Evolutionary conservation across 2,888 invertebrate species (phyloP), one percentile per base, ranked within the genome.

Genomic region (Nephrocerus scutellatus): DNA sequence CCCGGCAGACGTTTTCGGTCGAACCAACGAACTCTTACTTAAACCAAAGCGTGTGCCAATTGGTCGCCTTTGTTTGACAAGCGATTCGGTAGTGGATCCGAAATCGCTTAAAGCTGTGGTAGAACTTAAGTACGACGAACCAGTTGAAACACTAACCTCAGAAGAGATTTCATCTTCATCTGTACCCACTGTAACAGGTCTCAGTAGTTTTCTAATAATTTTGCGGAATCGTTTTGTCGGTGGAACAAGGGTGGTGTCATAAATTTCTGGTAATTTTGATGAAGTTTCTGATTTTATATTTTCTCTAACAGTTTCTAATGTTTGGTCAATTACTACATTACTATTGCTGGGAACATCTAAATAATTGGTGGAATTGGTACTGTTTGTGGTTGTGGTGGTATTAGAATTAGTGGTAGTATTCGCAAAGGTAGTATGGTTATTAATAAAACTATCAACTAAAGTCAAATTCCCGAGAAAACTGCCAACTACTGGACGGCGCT

Each of bases 211-310:
- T 18, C 59, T 58, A 16, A 60, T 56, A 25, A 62, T 48, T 37
- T 61, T 62, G 6, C 63, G 59, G 43, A 59, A 52, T 19, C 57
- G 59, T 50, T 63, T 62, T 18, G 47, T 52, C 16, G 57, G 44
- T 42, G 43, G 46, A 16, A 36, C 36, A 3, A 30, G 29, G 23
- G 47, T 43, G 38, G 47, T 45, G 25, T 47, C 35, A 36, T 40
- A 30, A 30, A 41, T 48, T 40, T 47, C 42, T 18, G 47, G 48
- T 37, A 39, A n/a, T 30, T 13, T 36, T 25, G 44, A 37, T 5
- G 9, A n/a, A 29, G 36, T 29, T 41, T 48, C 37, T 33, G 41
- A 39, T 33, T 38, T 44, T 28, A 21, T 21, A 22, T 29, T 33
- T 14, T 7, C 14, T 13, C 6, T 21, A 20, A 30, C 5, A 5